Evolutionary conservation across 2,113 vertebrate genomes (phyloP), one percentile per base, ranked within the genome.

Genomic region (Nesoenas mayeri): DNA sequence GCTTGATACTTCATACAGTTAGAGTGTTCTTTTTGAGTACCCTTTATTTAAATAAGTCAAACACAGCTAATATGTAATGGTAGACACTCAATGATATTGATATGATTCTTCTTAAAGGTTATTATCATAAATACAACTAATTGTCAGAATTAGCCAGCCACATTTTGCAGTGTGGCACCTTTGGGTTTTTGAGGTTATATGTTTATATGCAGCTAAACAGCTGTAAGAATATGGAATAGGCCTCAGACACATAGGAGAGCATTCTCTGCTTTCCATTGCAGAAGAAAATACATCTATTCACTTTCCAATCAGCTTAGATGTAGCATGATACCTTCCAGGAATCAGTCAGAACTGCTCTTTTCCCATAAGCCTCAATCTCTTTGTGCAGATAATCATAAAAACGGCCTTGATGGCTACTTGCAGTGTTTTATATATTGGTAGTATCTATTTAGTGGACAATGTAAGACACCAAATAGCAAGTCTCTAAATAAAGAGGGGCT

Each of bases 321-420:
- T 32, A 60, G 31, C 25, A 31, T 1, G 12, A 2, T 25, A 42
- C 9, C 48, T 61, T 72, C 40, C n/a, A 86, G 38, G 56, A 94
- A 15, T 16, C 8, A 48, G 31, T 50, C 26, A 58, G 38, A 85
- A 36, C 21, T 61, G 38, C 42, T 74, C 29, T 71, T 67, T 32
- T 79, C 22, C 62, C 75, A 8, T 38, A 44, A 67, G 31, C 16
- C 7, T 70, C 8, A 31, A 36, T 13, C 21, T 71, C 69, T 75
- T 38, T 67, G 28, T 48, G 40, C 11, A 60, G 36, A 66, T 51
- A 50, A 71, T 25, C 31, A 54, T 21, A 69, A 67, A 60, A 66
- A 14, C 0, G 44, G 28, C 58, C n/a, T 7, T 53, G 50, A 36
- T 1, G 34, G 34, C 34, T 48, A 1, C 38, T 51, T 36, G 34